Conservation (phyloP, 1,140 invertebrate genomes). For the Popillia japonica region DNA sequence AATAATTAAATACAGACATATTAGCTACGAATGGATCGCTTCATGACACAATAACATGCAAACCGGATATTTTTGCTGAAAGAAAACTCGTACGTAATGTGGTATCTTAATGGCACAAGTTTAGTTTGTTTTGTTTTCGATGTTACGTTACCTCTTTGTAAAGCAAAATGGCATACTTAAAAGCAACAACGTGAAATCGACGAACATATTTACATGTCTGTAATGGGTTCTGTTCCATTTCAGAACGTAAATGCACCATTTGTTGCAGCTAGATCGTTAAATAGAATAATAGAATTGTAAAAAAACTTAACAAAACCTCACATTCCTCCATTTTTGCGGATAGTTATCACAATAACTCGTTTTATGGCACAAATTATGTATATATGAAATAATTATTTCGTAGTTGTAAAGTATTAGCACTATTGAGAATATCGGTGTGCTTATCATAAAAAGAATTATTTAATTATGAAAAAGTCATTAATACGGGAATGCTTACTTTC, state of each 20-base stretch:
- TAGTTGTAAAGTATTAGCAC: no score
- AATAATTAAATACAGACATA: slow-evolving; percentile 28
- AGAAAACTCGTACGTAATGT: slow-evolving; percentile 7
- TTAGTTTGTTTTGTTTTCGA: not conserved
- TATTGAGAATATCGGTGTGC: no score
- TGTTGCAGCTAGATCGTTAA: not conserved
- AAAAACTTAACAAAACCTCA: not conserved
- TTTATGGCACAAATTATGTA: no score
- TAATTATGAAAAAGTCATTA: no score
- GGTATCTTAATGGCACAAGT: not conserved
- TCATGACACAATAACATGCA: slow-evolving; percentile 30
- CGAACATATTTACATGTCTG: slow-evolving; percentile 8
- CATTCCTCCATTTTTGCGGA: no score
- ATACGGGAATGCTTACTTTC: no score
- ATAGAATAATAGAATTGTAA: not conserved
- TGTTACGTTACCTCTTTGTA: slow-evolving; percentile 19
- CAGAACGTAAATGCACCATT: not conserved
- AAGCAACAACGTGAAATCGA: not conserved
- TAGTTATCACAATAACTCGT: no score
- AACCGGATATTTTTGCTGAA: slow-evolving; percentile 25
- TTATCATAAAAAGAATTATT: no score
- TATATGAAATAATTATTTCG: no score
- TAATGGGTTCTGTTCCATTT: slow-evolving; percentile 5
- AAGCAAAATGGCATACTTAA: slow-evolving; percentile 22
- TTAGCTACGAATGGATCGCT: slow-evolving; percentile 19